Conservation (phyloP, 1,140 invertebrate species). For the Ceratina calcarata region DNA sequence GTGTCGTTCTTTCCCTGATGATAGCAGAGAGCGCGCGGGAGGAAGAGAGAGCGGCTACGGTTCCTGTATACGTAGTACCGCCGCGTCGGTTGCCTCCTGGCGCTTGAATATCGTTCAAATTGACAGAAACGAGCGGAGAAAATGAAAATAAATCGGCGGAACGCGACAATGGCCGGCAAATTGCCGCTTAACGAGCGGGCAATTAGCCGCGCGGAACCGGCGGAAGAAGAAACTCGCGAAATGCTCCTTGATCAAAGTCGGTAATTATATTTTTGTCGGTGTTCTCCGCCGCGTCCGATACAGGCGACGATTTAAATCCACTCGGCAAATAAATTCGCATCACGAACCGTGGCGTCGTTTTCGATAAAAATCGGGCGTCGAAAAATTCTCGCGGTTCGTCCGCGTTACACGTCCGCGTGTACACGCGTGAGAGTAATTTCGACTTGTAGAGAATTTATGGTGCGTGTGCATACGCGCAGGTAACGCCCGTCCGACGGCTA, state of each 20-base stretch:
- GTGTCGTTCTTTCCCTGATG: background rate
- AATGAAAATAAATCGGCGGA: too few species aligned
- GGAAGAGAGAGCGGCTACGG: too few species aligned
- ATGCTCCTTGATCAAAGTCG: background rate
- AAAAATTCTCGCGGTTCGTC: slow-evolving; percentile 8
- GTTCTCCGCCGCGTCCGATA: background rate
- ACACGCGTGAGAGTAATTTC: background rate
- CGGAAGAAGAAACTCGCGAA: background rate
- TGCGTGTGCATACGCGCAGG: slow-evolving; percentile 5
- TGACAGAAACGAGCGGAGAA: too few species aligned
- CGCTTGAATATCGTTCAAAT: too few species aligned
- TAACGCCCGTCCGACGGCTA: background rate
- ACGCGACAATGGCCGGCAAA: too few species aligned
- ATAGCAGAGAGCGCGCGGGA: too few species aligned
- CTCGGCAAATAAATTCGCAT: slow-evolving; percentile 27
- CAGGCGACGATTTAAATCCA: background rate
- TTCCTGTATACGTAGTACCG: too few species aligned
- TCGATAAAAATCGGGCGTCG: slow-evolving; percentile 15
- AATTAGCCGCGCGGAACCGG: too few species aligned
- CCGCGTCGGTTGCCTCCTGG: too few species aligned
- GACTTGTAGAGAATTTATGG: background rate
- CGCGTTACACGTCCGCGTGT: background rate
- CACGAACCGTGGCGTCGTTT: slow-evolving; percentile 12
- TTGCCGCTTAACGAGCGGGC: too few species aligned
- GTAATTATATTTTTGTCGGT: background rate